Base-by-base conservation (phyloP, 53 echinoderm and acorn worm species). In the Paracentrotus lividus region DNA sequence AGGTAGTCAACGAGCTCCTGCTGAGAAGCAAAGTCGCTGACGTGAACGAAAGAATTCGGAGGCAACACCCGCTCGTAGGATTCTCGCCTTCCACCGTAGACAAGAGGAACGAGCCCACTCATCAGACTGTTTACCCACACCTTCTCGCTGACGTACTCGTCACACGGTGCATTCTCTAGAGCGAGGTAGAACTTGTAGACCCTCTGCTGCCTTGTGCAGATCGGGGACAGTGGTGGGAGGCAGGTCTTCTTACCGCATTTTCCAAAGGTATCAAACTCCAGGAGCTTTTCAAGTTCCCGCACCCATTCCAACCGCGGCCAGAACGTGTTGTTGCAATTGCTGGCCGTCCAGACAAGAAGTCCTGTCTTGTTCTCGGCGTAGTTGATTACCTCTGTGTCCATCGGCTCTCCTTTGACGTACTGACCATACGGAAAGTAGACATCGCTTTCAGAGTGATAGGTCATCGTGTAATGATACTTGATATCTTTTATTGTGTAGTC, bases 151-250 rank as follows among this genome's bases (percentile, higher is more conserved):
- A 97, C 95, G 58, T 97, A 97, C 56, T 95, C 96, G 29, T 96
- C 96, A 42, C 96, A 96, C n/a, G 96, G 96, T 12, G 97, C 94
- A 88, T 97, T 97, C 64, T 97, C 97, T 16, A 97, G 90, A 0
- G 97, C 94, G 7, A 97, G 94, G 87, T 97, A 97, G 93, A 97
- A 97, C 85, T 97, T 97, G 88, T 97, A 97, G 0, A 88, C 85
- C 13, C 86, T 52, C 67, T 96, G 93, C 15, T 91, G 91, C 47
- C 49, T 93, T 36, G 96, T 97, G 51, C 97, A 97, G 16, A 91
- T 94, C 4, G 93, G 94, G 2, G 96, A 96, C 72, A 97, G 47
- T 5, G 97, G 93, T 5, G 97, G 97, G 13, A 97, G 91, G 84
- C 97, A 97, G 1, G 96, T 95, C 61, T 93, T 40, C 58, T 86